These are phyloP conservation scores for Lemur catta DNA, from an alignment of 2,797 vertebrate genomes.

Conservation along the genomic window DNA sequence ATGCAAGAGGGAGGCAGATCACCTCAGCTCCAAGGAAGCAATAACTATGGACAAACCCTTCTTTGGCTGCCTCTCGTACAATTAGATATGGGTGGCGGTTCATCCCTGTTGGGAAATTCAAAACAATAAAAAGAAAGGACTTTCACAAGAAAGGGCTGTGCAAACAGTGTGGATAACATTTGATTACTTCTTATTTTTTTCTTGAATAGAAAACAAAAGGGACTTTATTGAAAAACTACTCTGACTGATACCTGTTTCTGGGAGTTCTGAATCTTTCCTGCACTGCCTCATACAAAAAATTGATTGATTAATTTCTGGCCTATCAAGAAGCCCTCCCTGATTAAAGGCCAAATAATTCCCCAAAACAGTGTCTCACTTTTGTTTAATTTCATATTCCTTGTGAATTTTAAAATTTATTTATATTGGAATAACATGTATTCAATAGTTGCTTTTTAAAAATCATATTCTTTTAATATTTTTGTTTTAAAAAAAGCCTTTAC, in stretches of 20 bases:
- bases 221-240: not conserved
- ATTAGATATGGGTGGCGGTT: not conserved
- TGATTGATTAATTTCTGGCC: not conserved
- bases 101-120: not conserved
- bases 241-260: not conserved
- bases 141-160: not conserved
- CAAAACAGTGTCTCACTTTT: not conserved
- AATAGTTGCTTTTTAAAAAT: not conserved
- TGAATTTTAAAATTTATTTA: not conserved
- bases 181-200: not conserved
- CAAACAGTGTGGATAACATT: not conserved
- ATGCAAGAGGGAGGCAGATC: not conserved
- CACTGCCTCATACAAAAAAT: not conserved
- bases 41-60: not conserved
- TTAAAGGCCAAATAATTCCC: not conserved
- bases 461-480: not conserved
- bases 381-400: not conserved
- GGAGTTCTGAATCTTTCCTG: slow-evolving; percentile 4
- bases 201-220: not conserved
- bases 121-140: not conserved
- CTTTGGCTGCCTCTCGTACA: not conserved
- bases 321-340: not conserved
- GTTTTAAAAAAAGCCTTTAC: not conserved
- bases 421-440: not conserved
- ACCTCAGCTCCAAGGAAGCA: not conserved